Evolutionary conservation across 1,140 invertebrate species (phyloP).

Genomic region (Orius laevigatus): DNA sequence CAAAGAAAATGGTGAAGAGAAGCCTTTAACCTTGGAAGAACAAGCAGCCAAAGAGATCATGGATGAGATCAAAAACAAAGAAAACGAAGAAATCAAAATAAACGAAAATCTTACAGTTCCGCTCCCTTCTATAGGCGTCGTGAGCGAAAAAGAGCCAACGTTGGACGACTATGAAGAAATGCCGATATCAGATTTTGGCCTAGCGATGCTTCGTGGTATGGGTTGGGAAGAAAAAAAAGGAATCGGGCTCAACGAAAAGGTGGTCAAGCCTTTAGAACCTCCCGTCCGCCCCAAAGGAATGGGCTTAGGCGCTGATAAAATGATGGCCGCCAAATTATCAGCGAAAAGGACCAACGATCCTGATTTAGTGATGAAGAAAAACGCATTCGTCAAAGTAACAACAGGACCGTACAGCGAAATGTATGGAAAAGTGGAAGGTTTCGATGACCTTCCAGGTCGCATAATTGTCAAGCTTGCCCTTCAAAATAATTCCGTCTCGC

Average conservation of each 20-base stretch:
- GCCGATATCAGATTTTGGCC: constrained; percentile 72
- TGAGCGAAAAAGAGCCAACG: constrained; percentile 42
- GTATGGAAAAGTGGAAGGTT: constrained; percentile 68
- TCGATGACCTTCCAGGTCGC: constrained; percentile 70
- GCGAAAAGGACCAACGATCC: constrained; percentile 35
- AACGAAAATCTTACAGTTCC: constrained; percentile 31
- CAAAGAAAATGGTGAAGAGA: constrained; percentile 7
- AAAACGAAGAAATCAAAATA: constrained; percentile 22
- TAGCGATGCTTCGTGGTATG: constrained; percentile 88
- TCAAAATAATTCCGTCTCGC: constrained; percentile 44
- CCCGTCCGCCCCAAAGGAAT: constrained; percentile 70
- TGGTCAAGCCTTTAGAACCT: constrained; percentile 35
- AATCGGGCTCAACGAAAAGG: constrained; percentile 34
- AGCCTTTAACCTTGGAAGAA: constrained; percentile 31
- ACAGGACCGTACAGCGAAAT: constrained; percentile 52
- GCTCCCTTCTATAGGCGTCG: constrained; percentile 32
- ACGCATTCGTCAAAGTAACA: constrained; percentile 51
- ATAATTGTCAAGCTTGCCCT: constrained; percentile 63
- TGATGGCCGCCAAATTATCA: constrained; percentile 31
- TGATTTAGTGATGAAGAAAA: constrained; percentile 43
- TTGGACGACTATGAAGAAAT: constrained; percentile 81
- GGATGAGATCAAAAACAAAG: constrained; percentile 29
- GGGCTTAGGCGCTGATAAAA: constrained; percentile 74
- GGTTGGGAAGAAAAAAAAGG: constrained; percentile 69
- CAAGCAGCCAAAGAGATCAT: constrained; percentile 38